Conservation (phyloP, 2,113 vertebrate genomes). For the Talpa occidentalis region DNA sequence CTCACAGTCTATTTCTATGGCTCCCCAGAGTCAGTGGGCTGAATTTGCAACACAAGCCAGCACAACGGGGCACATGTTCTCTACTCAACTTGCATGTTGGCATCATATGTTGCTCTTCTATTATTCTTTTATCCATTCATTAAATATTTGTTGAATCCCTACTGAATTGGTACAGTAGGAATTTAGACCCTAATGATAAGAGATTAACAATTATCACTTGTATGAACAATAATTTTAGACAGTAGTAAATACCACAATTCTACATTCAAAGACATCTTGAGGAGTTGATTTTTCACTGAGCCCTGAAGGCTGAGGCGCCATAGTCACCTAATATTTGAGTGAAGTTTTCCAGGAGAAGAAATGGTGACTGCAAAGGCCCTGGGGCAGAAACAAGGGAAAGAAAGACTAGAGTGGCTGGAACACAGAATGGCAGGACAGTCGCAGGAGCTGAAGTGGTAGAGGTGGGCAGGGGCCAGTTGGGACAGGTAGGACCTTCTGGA, state of each 20-base stretch:
- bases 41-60: background rate
- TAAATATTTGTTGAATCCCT: background rate
- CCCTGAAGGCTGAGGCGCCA: background rate
- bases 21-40: background rate
- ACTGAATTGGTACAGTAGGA: background rate
- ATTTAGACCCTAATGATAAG: too few relatives aligned
- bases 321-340: background rate
- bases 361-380: too few relatives aligned
- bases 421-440: background rate
- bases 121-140: background rate
- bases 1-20: background rate
- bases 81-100: background rate
- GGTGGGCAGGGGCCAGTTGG: background rate
- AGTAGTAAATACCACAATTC: background rate
- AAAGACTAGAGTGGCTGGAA: background rate
- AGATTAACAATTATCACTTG: background rate
- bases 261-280: background rate
- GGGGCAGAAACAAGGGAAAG: background rate
- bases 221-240: background rate
- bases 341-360: background rate
- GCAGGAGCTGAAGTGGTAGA: background rate
- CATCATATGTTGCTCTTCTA: background rate
- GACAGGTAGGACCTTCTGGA: background rate
- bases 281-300: background rate
- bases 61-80: background rate